Percentiles rank a stretch among this genome's conserved stretches.
Conservation (phyloP, 2,888 invertebrate genomes). For the Selenia dentaria region DNA sequence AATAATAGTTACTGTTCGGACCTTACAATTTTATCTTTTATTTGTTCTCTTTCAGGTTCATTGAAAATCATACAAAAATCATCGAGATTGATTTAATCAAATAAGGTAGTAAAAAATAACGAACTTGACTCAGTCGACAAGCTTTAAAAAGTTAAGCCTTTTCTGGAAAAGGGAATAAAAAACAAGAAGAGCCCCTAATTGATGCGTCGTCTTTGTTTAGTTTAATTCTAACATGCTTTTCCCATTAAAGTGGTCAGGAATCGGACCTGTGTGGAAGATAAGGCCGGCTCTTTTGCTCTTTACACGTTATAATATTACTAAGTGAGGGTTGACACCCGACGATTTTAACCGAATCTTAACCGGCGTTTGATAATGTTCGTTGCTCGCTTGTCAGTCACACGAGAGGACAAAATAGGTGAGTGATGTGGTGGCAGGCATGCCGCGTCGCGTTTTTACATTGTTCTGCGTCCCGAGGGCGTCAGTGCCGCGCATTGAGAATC, state of each 20-base stretch:
- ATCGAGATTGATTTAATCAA: conserved; percentile 81
- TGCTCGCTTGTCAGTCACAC: conserved; percentile 50
- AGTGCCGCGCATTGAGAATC: conserved; percentile 70
- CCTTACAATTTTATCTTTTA: background rate
- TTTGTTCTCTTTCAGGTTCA: conserved; percentile 64
- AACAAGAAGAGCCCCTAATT: conserved; percentile 76
- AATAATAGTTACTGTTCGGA: too few species aligned
- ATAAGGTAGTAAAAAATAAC: conserved; percentile 77
- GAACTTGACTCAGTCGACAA: conserved; percentile 75
- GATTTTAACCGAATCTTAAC: conserved; percentile 74
- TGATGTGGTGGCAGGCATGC: conserved; percentile 55
- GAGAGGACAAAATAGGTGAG: conserved; percentile 70
- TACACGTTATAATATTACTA: conserved; percentile 82
- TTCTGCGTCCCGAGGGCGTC: conserved; percentile 72
- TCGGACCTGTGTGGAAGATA: conserved; percentile 76
- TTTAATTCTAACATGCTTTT: conserved; percentile 85
- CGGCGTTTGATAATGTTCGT: conserved; percentile 50
- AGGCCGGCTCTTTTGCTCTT: conserved; percentile 81
- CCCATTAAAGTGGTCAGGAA: conserved; percentile 85
- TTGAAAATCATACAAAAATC: conserved; percentile 79
- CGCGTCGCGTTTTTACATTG: conserved; percentile 74
- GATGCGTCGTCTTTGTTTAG: conserved; percentile 85
- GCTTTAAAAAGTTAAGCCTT: conserved; percentile 78
- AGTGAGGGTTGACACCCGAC: conserved; percentile 56
- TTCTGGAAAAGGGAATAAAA: conserved; percentile 65